These are phyloP conservation scores for Drosophila serrata DNA, from an alignment of 1,140 invertebrate species.

Conservation along the genomic window DNA sequence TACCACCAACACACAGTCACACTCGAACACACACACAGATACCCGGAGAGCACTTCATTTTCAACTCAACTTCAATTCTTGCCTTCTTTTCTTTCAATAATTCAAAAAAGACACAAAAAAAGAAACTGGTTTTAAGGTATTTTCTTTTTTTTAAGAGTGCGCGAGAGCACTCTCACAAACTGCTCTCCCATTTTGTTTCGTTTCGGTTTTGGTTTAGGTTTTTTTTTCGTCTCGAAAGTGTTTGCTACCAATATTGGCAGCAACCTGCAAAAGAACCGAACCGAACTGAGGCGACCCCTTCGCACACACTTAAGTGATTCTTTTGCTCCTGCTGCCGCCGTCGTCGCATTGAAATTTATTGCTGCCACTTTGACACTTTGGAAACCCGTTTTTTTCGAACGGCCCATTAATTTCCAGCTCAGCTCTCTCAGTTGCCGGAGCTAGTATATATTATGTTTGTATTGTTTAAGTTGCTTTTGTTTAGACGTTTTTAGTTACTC, in stretches of 20 bases:
- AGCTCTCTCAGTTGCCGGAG: conserved; percentile 3
- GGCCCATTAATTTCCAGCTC: conserved; percentile 25
- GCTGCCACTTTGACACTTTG: conserved; percentile 77
- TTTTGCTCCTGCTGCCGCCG: conserved; percentile 70
- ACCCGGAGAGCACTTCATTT: conserved; percentile 71
- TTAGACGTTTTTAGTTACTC: conserved; percentile 3
- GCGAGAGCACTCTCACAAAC: conserved; percentile 57
- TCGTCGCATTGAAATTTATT: conserved; percentile 69
- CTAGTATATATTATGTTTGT: conserved; percentile 53
- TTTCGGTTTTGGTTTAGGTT: conserved; percentile 9
- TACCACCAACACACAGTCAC: conserved; percentile 49
- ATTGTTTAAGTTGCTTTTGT: conserved; percentile 36
- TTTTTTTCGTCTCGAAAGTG: conserved; percentile 13
- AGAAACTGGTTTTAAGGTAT: conserved; percentile 85
- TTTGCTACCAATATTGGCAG: conserved; percentile 70
- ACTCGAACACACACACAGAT: conserved; percentile 22
- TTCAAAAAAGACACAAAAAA: conserved; percentile 57
- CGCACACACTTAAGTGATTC: conserved; percentile 67
- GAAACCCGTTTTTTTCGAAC: conserved; percentile 66
- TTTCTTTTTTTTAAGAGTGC: conserved; percentile 73
- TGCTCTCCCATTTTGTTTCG: conserved; percentile 48
- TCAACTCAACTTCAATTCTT: conserved; percentile 76
- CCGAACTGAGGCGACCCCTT: conserved; percentile 47
- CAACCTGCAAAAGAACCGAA: conserved; percentile 58
- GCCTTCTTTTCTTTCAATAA: conserved; percentile 73